A percentile compares a stretch with the other conserved stretches of the same genome.
Conservation (phyloP, 2,888 invertebrate species). For the Tetrapedia diversipes region DNA sequence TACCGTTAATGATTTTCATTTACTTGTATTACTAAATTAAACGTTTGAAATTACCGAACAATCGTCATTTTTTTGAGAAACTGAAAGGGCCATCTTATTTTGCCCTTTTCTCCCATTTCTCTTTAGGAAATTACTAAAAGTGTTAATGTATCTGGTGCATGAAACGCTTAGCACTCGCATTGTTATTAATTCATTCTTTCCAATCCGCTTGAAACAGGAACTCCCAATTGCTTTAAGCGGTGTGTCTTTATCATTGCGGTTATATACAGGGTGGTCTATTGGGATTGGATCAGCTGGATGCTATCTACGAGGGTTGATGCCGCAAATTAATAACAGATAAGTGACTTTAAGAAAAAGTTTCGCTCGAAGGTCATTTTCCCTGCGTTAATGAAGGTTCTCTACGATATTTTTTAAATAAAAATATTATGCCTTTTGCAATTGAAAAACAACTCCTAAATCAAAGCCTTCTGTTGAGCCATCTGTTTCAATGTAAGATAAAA, state of each 20-base stretch:
- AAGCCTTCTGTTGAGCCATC: not conserved
- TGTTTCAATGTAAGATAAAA: not conserved
- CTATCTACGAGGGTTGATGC: not conserved
- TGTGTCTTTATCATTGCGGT: not conserved
- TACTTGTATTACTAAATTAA: not conserved
- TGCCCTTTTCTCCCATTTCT: no score
- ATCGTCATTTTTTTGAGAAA: not conserved
- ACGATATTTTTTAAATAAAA: not conserved
- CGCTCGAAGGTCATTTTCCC: not conserved
- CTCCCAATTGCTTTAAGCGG: slow-evolving; percentile 10
- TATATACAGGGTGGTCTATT: not conserved
- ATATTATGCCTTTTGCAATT: not conserved
- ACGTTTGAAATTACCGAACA: not conserved
- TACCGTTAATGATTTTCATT: not conserved
- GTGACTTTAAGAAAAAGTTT: slow-evolving; percentile 11
- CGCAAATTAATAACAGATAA: slow-evolving; percentile 19
- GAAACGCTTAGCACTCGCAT: not conserved
- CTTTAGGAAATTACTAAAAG: not conserved
- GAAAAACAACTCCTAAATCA: not conserved
- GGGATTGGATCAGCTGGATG: not conserved
- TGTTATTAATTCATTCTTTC: slow-evolving; percentile 11
- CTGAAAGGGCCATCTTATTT: no score
- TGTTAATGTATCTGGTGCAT: not conserved
- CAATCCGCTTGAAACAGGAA: not conserved
- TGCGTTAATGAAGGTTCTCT: not conserved